Base-by-base conservation (phyloP, 2,113 vertebrate genomes). In the Pseudorhombus dupliciocellatus region DNA sequence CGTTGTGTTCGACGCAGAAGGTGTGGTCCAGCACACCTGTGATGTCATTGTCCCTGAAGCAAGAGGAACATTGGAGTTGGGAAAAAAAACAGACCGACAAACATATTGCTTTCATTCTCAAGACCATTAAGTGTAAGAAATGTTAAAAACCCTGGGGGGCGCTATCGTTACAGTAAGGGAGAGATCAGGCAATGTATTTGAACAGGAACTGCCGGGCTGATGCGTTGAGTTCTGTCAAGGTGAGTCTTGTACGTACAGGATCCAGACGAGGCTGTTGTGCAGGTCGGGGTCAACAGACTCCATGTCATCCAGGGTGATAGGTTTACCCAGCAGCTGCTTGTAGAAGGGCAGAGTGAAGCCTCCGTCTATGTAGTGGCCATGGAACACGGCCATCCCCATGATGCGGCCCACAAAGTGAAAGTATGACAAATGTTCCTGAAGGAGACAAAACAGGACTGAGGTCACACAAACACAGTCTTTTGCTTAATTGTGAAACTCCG, bases 321-420 rank as follows among this genome's bases (percentile, higher is more conserved):
- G 95, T 90, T 99, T 99, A 50, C 98, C 98, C 55, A 99, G 95
- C 92, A 99, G 87, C 93, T 99, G 97, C 79, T 99, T 98, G 77
- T 99, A 99, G 92, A 99, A 99, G 65, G 98, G 98, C 51, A 99
- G 83, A 0, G 98, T 99, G 83, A 99, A 99, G 81, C 97, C 97
- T 0, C 98, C 98, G 2, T 99, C 97, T 0, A 99, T 99, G 85
- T 99, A 99, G 93, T 99, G 98, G 64, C 98, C 97, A 0, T 99
- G 98, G 88, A 99, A 99, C 80, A 99, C 98, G 1, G 97, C 97
- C 98, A 99, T 98, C 18, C 98, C 98, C 98, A 99, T 99, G 83
- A 99, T 98, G 51, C 97, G 92, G 4, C 98, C 98, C 73, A 99
- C 98, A 7, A 99, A 99, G 87, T 99, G 98, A 90, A 99, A 99